Percentiles rank a stretch among this genome's conserved stretches.
Evolutionary conservation across 2,113 vertebrate genomes (phyloP).

Genomic region (Tychaedon coryphoeus): DNA sequence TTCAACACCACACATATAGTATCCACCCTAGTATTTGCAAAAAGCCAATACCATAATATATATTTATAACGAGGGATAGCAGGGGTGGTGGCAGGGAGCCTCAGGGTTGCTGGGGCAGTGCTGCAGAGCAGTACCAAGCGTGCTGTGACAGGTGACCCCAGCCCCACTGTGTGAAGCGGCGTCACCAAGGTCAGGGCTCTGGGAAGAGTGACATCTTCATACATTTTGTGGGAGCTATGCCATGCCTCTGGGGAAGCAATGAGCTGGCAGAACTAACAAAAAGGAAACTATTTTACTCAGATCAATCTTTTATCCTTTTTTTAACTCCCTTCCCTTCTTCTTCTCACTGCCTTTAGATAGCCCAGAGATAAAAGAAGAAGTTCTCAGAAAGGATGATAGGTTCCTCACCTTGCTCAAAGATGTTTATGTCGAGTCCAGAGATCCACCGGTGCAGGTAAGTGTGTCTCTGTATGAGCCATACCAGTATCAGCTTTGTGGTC

Average conservation of each 20-base stretch:
- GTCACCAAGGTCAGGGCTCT: neutral
- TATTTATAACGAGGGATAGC: too few relatives aligned
- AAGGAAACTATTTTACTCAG: fast-evolving
- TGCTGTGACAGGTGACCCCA: neutral
- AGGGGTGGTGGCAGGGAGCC: too few relatives aligned
- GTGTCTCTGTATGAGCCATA: neutral
- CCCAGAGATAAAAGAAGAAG: constrained; percentile 48
- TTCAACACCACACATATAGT: too few relatives aligned
- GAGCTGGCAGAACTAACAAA: too few relatives aligned
- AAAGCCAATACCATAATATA: too few relatives aligned
- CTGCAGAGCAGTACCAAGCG: neutral
- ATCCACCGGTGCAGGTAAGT: constrained; percentile 77
- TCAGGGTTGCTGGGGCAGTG: neutral
- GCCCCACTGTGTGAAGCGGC: fast-evolving
- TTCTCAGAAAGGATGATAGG: constrained; percentile 76
- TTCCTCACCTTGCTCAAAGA: constrained; percentile 79
- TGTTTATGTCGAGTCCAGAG: constrained; percentile 87
- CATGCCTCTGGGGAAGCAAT: fast-evolving
- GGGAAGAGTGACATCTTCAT: too few relatives aligned
- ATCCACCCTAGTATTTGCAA: too few relatives aligned
- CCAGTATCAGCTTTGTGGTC: neutral
- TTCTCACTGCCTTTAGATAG: neutral
- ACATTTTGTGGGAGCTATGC: fast-evolving
- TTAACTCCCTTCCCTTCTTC: fast-evolving
- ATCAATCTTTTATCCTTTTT: neutral